Percentiles rank a stretch among this genome's conserved stretches.
Conservation (phyloP, 2,113 vertebrate genomes). For the Hippoglossus stenolepis region DNA sequence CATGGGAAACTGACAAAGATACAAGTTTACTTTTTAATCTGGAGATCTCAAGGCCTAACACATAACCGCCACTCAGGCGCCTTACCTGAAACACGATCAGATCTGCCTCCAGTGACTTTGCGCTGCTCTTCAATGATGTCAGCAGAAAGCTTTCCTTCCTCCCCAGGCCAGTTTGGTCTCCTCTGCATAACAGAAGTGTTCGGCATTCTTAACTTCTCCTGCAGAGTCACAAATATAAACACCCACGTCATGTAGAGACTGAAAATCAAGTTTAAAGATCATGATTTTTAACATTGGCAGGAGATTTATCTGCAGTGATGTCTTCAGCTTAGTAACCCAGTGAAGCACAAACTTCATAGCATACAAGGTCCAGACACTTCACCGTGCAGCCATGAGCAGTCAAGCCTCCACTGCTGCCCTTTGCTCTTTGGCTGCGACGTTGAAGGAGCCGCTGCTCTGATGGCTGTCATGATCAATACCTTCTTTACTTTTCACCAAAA, state of each 20-base stretch:
- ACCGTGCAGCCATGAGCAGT: constrained; percentile 77
- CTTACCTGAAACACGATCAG: constrained; percentile 87
- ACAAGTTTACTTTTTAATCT: background rate
- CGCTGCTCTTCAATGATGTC: constrained; percentile 84
- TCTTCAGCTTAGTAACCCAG: no score
- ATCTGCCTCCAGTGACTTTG: constrained; percentile 82
- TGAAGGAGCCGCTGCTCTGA: constrained; percentile 83
- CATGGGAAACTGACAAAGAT: constrained; percentile 87
- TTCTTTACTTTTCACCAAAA: constrained; percentile 61
- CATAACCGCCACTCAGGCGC: background rate
- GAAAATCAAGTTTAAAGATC: background rate
- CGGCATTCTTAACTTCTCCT: constrained; percentile 76
- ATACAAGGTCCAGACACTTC: constrained; percentile 87
- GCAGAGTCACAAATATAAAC: constrained; percentile 3
- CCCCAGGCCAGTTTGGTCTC: constrained; percentile 80
- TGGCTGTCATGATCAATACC: constrained; percentile 84
- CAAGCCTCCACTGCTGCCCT: constrained; percentile 75
- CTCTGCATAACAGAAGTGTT: constrained; percentile 76
- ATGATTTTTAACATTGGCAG: background rate
- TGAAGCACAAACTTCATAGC: constrained; percentile 83
- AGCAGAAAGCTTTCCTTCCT: constrained; percentile 76
- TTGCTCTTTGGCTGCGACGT: constrained; percentile 84
- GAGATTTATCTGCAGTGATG: constrained; percentile 65
- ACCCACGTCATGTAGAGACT: background rate
- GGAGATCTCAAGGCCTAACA: background rate